A percentile compares a stretch with the other conserved stretches of the same genome.
Conservation (phyloP, 2,797 vertebrate genomes). For the Neomorphus geoffroyi region DNA sequence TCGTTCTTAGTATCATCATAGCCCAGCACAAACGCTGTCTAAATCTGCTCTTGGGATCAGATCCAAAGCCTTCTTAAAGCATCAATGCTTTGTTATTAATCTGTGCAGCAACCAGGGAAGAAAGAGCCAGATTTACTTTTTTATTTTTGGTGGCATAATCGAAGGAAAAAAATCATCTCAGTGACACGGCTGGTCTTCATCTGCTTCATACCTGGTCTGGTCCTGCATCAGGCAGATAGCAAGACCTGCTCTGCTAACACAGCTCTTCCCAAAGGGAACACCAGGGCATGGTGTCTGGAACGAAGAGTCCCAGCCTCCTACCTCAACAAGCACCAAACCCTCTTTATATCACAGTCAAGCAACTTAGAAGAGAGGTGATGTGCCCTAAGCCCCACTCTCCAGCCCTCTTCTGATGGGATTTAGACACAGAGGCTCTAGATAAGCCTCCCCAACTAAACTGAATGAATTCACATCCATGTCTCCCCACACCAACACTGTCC, state of each 20-base stretch:
- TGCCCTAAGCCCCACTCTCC: not conserved
- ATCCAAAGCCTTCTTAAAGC: conserved; percentile 52
- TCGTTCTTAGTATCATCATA: not conserved
- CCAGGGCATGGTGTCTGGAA: not conserved
- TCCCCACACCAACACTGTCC: not conserved
- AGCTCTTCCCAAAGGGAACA: not conserved
- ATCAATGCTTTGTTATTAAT: conserved; percentile 29
- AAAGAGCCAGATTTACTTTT: not conserved
- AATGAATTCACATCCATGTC: not conserved
- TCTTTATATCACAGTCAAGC: not conserved
- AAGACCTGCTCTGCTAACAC: not conserved
- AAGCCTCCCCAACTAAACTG: not conserved
- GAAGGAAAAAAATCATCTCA: not conserved
- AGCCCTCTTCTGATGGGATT: not conserved
- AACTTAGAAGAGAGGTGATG: not conserved
- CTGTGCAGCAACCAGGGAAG: not conserved
- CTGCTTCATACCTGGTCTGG: not conserved
- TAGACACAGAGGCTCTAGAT: not conserved
- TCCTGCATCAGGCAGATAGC: too few species aligned
- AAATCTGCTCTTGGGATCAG: conserved; percentile 38
- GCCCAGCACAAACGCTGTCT: not conserved
- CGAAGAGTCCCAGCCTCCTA: not conserved
- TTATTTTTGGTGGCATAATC: not conserved
- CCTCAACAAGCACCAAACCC: not conserved
- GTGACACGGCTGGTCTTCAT: not conserved